Evolutionary conservation across 37 sponge, comb jelly and placozoan species (phyloP).

Genomic region (Tethya wilhelma): DNA sequence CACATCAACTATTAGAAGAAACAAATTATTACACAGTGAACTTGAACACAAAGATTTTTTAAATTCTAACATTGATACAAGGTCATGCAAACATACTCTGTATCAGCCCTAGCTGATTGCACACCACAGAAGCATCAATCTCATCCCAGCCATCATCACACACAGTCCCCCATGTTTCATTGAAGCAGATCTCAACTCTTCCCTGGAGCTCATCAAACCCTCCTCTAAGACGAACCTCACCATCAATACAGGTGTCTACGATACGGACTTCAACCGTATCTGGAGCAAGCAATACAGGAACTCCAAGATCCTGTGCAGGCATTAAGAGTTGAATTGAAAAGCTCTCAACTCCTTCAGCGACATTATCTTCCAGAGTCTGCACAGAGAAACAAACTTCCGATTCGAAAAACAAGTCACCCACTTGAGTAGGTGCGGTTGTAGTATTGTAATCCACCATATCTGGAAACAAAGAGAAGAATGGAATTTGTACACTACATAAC

Average conservation of each 20-base stretch:
- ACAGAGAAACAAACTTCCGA: not conserved
- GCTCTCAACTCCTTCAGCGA: not conserved
- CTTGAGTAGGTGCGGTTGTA: too few species aligned
- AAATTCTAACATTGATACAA: too few species aligned
- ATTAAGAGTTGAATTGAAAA: not conserved
- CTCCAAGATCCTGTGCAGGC: not conserved
- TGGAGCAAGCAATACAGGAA: not conserved
- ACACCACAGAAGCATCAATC: not conserved
- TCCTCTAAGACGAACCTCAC: constrained; percentile 10
- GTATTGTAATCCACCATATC: too few species aligned
- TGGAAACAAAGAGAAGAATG: too few species aligned
- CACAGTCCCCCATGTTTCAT: constrained; percentile 22
- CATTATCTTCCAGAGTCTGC: not conserved
- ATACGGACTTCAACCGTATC: not conserved
- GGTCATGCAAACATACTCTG: too few species aligned
- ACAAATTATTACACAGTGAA: too few species aligned
- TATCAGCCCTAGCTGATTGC: not conserved
- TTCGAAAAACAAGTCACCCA: too few species aligned
- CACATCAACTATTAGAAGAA: too few species aligned
- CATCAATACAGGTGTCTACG: constrained; percentile 4
- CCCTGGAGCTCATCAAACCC: not conserved
- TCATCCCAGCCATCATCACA: constrained; percentile 9
- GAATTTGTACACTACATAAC: too few species aligned
- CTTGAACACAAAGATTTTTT: too few species aligned
- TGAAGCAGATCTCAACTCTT: constrained; percentile 18